Evolutionary conservation across 2,888 invertebrate species (phyloP).

Genomic region (Synanthedon tipuliformis): DNA sequence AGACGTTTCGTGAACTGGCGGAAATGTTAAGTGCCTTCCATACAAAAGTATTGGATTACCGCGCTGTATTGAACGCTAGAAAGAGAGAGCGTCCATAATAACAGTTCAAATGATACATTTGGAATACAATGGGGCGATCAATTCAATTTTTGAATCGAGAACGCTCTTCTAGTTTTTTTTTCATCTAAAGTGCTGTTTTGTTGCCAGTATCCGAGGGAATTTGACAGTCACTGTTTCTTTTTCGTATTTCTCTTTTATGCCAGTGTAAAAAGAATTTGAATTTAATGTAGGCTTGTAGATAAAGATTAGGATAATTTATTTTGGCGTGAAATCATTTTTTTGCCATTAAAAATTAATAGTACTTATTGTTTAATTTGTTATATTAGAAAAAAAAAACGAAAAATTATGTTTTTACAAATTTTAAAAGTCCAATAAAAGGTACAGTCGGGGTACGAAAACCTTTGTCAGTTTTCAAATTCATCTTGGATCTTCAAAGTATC

Average conservation of each 20-base stretch:
- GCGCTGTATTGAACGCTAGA: constrained; percentile 57
- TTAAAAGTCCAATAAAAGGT: too few species aligned
- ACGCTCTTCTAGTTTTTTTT: constrained; percentile 64
- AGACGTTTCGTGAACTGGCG: constrained; percentile 43
- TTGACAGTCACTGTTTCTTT: constrained; percentile 69
- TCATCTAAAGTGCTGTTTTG: constrained; percentile 70
- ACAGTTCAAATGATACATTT: constrained; percentile 71
- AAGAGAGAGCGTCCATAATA: constrained; percentile 60
- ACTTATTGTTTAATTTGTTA: too few species aligned
- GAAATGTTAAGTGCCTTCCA: constrained; percentile 62
- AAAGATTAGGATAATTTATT: constrained; percentile 9
- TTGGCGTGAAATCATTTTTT: too few species aligned
- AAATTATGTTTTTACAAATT: too few species aligned
- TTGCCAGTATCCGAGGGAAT: constrained; percentile 64
- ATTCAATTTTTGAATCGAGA: constrained; percentile 71
- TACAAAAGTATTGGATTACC: constrained; percentile 71
- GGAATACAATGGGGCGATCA: constrained; percentile 71
- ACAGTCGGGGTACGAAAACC: too few species aligned
- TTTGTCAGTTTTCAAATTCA: too few species aligned
- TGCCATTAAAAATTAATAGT: too few species aligned
- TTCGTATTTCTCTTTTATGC: constrained; percentile 43
- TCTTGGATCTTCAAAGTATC: too few species aligned
- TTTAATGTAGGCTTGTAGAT: constrained; percentile 42
- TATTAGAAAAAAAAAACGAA: too few species aligned
- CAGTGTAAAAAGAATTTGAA: constrained; percentile 24